These are phyloP conservation scores for Verasper variegatus DNA, from an alignment of 2,113 vertebrate genomes.

Conservation along the genomic window DNA sequence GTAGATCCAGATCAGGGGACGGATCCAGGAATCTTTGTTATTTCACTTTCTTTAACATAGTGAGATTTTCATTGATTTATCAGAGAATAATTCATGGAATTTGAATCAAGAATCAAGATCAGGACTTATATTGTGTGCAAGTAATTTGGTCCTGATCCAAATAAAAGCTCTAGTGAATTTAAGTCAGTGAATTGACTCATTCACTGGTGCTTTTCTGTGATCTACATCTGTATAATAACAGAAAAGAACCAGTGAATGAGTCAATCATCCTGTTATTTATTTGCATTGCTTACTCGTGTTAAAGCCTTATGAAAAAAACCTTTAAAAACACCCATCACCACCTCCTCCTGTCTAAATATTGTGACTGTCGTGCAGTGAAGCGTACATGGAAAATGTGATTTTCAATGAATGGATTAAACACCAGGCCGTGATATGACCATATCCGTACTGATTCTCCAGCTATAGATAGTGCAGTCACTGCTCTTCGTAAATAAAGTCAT, in stretches of 20 bases:
- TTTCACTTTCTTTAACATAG: too few species aligned
- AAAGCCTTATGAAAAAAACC: too few species aligned
- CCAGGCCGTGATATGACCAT: constrained; percentile 2
- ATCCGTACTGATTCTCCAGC: constrained; percentile 2
- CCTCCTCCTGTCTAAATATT: constrained; percentile 41
- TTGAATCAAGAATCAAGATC: too few species aligned
- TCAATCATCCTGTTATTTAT: neutral
- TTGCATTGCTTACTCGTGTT: neutral
- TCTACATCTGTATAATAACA: neutral
- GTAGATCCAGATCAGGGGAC: too few species aligned
- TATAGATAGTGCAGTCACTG: neutral
- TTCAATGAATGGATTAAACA: constrained; percentile 18
- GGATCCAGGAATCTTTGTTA: too few species aligned
- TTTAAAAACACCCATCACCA: neutral
- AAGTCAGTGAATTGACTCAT: too few species aligned
- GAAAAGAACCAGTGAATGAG: neutral
- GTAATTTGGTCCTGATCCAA: too few species aligned
- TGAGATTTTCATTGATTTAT: too few species aligned
- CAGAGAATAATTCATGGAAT: too few species aligned
- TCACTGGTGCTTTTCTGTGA: too few species aligned
- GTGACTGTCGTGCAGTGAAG: neutral
- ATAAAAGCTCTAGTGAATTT: too few species aligned
- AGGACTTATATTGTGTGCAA: too few species aligned
- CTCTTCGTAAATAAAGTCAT: constrained; percentile 12
- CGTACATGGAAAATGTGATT: constrained; percentile 27